A percentile compares a stretch with the other conserved stretches of the same genome.
phyloP scores from a whole-genome alignment of 2,888 invertebrate species.

The Nephrotoma guestfalica region DNA sequence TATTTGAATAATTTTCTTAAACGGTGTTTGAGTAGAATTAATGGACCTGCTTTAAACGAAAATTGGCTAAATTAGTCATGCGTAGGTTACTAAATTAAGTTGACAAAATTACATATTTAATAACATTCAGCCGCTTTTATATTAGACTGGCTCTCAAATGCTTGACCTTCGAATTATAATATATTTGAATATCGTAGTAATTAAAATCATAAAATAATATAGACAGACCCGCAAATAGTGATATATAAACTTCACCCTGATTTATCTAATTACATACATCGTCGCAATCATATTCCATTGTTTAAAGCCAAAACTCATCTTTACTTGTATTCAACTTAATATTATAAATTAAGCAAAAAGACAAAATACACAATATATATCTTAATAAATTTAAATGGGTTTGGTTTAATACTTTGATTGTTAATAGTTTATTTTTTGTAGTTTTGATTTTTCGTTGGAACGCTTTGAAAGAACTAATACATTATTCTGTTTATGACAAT shows the following conservation, averaged over 20 bases:
- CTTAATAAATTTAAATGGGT: neutral
- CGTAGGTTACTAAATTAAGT: too few species aligned
- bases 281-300: neutral
- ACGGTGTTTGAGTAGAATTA: too few species aligned
- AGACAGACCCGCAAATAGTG: neutral
- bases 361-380: neutral
- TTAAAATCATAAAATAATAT: neutral
- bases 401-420: neutral
- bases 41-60: too few species aligned
- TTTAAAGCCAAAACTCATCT: neutral
- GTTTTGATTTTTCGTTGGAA: neutral
- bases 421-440: neutral
- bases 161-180: too few species aligned
- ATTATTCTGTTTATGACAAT: neutral
- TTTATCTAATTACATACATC: neutral
- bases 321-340: neutral
- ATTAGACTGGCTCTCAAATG: too few species aligned
- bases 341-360: neutral
- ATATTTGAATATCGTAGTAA: too few species aligned
- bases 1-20: too few species aligned
- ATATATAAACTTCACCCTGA: neutral
- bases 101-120: too few species aligned
- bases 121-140: too few species aligned
- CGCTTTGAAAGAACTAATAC: neutral
- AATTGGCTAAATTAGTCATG: too few species aligned